Evolutionary conservation across 30 jellyfish, hydroid and myxozoan genomes (phyloP), one percentile per base, ranked within the genome.

Genomic region (Hydractinia symbiolongicarpus): DNA sequence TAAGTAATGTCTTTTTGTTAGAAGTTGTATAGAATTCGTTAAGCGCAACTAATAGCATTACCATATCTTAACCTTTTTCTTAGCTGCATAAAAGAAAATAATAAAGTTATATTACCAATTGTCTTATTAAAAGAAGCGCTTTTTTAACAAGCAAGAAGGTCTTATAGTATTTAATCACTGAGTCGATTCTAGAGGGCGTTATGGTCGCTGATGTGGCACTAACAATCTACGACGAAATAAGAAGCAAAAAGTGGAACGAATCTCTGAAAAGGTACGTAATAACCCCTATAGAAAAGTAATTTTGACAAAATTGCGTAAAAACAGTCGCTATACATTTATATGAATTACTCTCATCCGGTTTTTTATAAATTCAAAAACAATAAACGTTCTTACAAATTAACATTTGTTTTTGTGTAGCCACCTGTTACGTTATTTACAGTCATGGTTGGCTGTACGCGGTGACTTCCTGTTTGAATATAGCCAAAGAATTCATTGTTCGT

Each of bases 261-360:
- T 64, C 74, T 64, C 40, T 64, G 19, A 64, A 64, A 64, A 64
- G 74, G 74, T 64, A 64, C 74, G 74, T 64, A 64, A 64, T 64
- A 64, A 64, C 74, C 40, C 74, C 40, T 64, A 64, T 13, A 64
- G 40, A 64, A n/a, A 51, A 64, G 74, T 64, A 64, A 64, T 64
- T 64, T 64, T 64, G 74, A 64, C 74, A 64, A 64, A 64, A 13
- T 64, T 64, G 16, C 74, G 40, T n/a, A 5, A 64, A 51, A 30
- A 44, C 19, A 64, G 74, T n/a, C 19, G 40, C 69, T 13, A 58
- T 16, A 16, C 19, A 58, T 58, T 64, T 30, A 1, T 30, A 30
- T 30, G 44, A 30, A 30, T 30, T 30, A 30, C 44, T 30, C 44
- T 30, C 44, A 30, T 30, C 44, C 44, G 44, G 44, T 30, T 30